Evolutionary conservation across 1,140 invertebrate genomes (phyloP), one percentile per base, ranked within the genome.

Genomic region (Trichonephila clavata): DNA sequence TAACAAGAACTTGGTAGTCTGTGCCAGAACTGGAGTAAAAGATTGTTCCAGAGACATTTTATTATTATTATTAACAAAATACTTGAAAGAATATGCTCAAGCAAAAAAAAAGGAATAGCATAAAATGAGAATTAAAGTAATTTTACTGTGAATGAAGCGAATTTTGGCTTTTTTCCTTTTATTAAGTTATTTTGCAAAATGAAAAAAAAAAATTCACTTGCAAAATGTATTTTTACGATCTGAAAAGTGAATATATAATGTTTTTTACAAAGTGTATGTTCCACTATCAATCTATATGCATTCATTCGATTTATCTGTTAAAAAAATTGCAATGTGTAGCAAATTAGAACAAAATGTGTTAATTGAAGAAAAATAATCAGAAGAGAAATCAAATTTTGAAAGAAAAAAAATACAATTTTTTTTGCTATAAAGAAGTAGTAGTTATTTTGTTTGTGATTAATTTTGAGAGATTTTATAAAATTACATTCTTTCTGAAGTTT

Each of bases 21-120:
- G 81, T 84, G 81, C 81, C 81, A 84, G 81, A 39, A 39, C 32
- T 77, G 68, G 16, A 77, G 27, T 16, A 24, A 71, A 71, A 16
- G 27, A 39, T 77, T 27, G 32, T 77, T 77, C 71, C 71, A 77
- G n/a, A 77, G 27, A 77, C 27, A 24, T 32, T 14, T 68, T 77
- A 14, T 63, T 63, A 10, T 50, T 50, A 8, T 50, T 10, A 50
- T 68, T 68, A 24, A 32, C 14, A 7, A 27, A 77, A 39, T 77
- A 77, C 32, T 77, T 77, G 14, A 14, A 77, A 77, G 71, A 77
- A 21, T 39, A 16, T 77, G 71, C 71, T 77, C 71, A 77, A 77
- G 10, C 32, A 3, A 77, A 77, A 32, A 3, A 77, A 77, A 32
- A 10, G 71, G 32, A 77, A 77, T 39, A 27, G 10, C 50, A 50